phyloP scores from a whole-genome alignment of 2,888 invertebrate species.

The Eupithecia inturbata region DNA sequence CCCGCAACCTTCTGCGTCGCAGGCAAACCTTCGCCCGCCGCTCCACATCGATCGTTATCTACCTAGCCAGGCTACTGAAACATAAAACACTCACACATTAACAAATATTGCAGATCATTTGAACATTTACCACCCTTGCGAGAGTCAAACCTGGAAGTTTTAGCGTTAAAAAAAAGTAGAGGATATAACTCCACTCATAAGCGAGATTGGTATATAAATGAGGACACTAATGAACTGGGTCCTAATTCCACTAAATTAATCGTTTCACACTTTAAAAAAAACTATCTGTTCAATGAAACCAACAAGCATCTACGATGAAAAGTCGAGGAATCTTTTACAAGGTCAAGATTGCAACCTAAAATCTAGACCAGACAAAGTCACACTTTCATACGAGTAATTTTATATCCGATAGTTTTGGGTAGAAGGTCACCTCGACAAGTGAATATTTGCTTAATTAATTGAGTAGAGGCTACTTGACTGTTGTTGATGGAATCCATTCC shows the following conservation, averaged over 20 bases:
- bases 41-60: background rate
- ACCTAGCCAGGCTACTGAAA: background rate
- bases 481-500: constrained; percentile 9
- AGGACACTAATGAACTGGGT: background rate
- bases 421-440: background rate
- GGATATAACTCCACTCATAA: background rate
- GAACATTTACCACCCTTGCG: too few species aligned
- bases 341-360: background rate
- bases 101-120: too few species aligned
- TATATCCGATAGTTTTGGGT: background rate
- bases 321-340: background rate
- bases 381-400: background rate
- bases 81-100: background rate
- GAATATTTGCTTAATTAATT: constrained; percentile 23
- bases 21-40: too few species aligned
- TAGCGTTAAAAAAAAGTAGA: background rate
- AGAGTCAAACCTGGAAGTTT: background rate
- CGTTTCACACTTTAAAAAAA: background rate
- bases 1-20: too few species aligned
- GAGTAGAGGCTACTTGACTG: constrained; percentile 14
- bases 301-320: background rate
- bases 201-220: background rate
- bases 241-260: background rate
- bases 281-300: background rate
- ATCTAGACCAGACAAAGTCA: background rate